Evolutionary conservation across 2,797 vertebrate genomes (phyloP).

Genomic region (Sebastiscus tertius): DNA sequence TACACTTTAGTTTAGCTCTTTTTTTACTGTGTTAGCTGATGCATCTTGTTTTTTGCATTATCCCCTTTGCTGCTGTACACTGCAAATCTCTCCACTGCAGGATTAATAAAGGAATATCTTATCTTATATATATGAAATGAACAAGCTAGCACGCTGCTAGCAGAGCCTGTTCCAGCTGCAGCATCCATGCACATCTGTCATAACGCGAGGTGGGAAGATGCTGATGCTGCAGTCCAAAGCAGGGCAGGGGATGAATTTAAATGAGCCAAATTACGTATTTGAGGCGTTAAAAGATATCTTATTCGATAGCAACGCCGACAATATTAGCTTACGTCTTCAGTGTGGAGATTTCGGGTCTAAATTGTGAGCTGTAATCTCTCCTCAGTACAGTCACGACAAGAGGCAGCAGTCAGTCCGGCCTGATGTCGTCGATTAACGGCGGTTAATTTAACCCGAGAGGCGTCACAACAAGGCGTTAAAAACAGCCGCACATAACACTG

Average conservation of each 20-base stretch:
- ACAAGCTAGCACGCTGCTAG: constrained; percentile 28
- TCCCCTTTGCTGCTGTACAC: too few species aligned
- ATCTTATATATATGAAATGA: neutral
- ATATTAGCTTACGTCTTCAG: neutral
- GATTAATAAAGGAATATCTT: too few species aligned
- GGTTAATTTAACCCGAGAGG: neutral
- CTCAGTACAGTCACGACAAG: constrained; percentile 72
- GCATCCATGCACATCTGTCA: constrained; percentile 61
- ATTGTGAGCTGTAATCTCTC: constrained; percentile 47
- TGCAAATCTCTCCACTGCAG: too few species aligned
- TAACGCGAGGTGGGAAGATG: constrained; percentile 40
- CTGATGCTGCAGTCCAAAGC: constrained; percentile 52
- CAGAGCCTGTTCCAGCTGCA: constrained; percentile 61
- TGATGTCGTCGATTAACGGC: constrained; percentile 50
- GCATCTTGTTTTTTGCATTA: too few species aligned
- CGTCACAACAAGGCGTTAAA: neutral
- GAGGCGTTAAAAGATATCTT: neutral
- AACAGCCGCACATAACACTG: neutral
- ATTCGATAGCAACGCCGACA: neutral
- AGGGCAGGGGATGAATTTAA: constrained; percentile 22
- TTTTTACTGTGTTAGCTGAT: too few species aligned
- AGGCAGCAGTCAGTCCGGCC: constrained; percentile 53
- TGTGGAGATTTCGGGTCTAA: constrained; percentile 20
- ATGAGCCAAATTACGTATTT: neutral
- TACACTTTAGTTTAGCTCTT: too few species aligned